These are phyloP conservation scores for Benitochromis conjunctus DNA, from an alignment of 2,113 vertebrate genomes.

Conservation along the genomic window DNA sequence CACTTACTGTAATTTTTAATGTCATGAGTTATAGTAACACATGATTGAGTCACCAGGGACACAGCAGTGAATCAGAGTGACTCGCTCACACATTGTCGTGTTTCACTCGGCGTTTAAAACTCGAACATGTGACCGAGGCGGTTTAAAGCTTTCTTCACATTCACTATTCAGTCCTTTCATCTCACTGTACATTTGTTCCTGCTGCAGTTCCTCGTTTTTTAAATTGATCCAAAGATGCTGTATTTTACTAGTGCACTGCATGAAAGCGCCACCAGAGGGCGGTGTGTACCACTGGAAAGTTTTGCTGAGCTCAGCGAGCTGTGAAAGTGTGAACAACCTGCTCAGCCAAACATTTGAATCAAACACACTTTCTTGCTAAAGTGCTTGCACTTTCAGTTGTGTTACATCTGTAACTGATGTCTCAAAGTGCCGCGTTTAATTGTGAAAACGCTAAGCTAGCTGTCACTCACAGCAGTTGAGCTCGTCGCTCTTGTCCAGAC, in stretches of 20 bases:
- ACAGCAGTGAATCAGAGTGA: neutral
- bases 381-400: neutral
- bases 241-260: neutral
- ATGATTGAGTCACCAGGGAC: neutral
- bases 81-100: neutral
- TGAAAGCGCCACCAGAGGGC: neutral
- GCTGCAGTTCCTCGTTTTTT: neutral
- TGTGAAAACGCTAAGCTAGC: neutral
- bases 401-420: neutral
- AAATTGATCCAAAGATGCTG: neutral
- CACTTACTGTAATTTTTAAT: neutral
- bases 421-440: neutral
- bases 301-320: neutral
- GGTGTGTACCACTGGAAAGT: fast-evolving
- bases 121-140: neutral
- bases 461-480: constrained; percentile 90
- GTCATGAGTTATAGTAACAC: fast-evolving
- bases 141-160: neutral
- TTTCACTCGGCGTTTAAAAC: neutral
- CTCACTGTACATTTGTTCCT: neutral
- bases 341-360: too few relatives aligned
- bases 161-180: neutral
- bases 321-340: neutral
- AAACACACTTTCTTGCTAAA: too few relatives aligned
- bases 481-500: constrained; percentile 91